Base-by-base conservation (phyloP, 2,888 invertebrate species). In the Cotesia congregata region DNA sequence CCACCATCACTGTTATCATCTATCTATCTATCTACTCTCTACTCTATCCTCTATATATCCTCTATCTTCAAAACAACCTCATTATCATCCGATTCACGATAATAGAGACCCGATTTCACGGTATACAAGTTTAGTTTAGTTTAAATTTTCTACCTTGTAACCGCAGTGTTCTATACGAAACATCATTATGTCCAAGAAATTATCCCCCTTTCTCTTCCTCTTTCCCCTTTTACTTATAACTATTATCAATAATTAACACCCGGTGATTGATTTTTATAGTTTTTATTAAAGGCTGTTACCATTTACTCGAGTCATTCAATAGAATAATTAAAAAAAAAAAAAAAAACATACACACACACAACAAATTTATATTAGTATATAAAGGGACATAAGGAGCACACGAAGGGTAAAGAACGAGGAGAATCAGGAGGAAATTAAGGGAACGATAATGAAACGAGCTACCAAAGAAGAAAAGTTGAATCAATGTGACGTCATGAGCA, bases 41-140 rank as follows among this genome's bases (percentile, higher is more conserved):
- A 71, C 41, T 71, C 38, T 61, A 67, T 41, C 60, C 72, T 38
- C 68, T 68, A 41, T 39, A 2, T 77, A 68, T 72, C 65, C 62
- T 20, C 65, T 59, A 71, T 67, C 64, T 80, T 72, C 80, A 81
- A 83, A 85, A 84, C 85, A 85, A 87, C 84, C 87, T 86, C 86
- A 86, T 88, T 88, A 87, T 87, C 86, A 86, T 87, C 88, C 86
- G 85, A 87, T 88, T 86, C 85, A 85, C 83, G 85, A 82, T 85
- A 86, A 86, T 85, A 84, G 83, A 85, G 82, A 83, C 72, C 77
- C 77, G 79, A 81, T 81, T 82, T 80, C 79, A 80, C 75, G 77
- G 75, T 71, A 20, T 7, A 20, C 40, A 67, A 61, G 39, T 68
- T 39, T 76, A 67, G 15, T 67, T 76, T 61, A 72, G n/a, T 67